These are phyloP conservation scores for Hipposideros larvatus DNA, from an alignment of 2,797 vertebrate species.

Conservation along the genomic window DNA sequence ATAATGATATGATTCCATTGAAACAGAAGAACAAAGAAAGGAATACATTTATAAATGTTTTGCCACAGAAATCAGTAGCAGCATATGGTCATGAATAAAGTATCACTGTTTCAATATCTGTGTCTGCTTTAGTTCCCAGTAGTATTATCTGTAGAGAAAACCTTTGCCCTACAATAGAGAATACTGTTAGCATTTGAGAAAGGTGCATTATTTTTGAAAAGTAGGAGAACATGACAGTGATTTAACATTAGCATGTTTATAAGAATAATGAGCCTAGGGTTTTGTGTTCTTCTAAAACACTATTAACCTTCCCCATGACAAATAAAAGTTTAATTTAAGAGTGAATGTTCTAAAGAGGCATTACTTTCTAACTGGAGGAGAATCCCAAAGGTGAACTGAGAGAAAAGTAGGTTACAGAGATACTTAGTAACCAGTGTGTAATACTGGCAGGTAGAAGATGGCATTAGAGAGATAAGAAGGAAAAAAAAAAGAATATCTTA, in stretches of 20 bases:
- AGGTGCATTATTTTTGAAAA: slow-evolving; percentile 49
- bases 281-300: slow-evolving; percentile 53
- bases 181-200: slow-evolving; percentile 56
- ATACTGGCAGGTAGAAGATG: neutral
- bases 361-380: slow-evolving; percentile 14
- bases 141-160: slow-evolving; percentile 52
- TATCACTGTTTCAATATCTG: slow-evolving; percentile 36
- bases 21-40: slow-evolving; percentile 40
- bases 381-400: slow-evolving; percentile 29
- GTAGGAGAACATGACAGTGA: neutral
- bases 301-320: slow-evolving; percentile 44
- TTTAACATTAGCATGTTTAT: slow-evolving; percentile 56
- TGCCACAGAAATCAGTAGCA: slow-evolving; percentile 43
- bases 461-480: neutral
- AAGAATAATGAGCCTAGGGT: slow-evolving; percentile 1
- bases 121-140: slow-evolving; percentile 44
- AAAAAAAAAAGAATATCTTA: neutral
- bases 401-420: slow-evolving; percentile 4
- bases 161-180: slow-evolving; percentile 33
- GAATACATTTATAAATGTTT: slow-evolving; percentile 32
- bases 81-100: slow-evolving; percentile 62
- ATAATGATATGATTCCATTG: slow-evolving; percentile 46
- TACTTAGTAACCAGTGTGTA: neutral
- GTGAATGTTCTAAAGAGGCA: neutral
- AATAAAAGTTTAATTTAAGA: slow-evolving; percentile 55